Evolutionary conservation across 2,113 vertebrate genomes (phyloP).

Genomic region (Peucedramus taeniatus): DNA sequence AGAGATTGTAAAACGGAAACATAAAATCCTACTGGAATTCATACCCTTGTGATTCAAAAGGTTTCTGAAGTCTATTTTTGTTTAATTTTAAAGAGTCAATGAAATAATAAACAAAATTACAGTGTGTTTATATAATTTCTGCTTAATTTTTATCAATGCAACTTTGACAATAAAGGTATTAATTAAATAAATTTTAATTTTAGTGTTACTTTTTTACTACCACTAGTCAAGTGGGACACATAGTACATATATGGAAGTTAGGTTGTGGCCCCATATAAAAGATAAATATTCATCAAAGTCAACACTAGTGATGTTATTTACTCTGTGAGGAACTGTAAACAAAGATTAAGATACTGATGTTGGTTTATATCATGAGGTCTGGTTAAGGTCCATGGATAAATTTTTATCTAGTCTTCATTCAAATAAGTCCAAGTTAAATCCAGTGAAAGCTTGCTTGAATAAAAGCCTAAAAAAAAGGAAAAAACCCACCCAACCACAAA

Average conservation of each 20-base stretch:
- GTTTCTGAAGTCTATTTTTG: not conserved
- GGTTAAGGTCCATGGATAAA: not conserved
- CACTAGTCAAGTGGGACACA: not conserved
- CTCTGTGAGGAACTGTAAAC: not conserved
- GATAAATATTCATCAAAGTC: not conserved
- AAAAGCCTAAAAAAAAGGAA: not conserved
- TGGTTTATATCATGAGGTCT: not conserved
- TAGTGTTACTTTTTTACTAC: not conserved
- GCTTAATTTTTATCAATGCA: not conserved
- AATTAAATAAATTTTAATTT: not conserved
- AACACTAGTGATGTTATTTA: not conserved
- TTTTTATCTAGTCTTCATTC: not conserved
- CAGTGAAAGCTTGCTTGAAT: not conserved
- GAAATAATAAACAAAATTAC: not conserved
- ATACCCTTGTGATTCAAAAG: not conserved
- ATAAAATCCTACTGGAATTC: not conserved
- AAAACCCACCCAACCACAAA: accelerated
- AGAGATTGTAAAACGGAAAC: not conserved
- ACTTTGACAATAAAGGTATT: not conserved
- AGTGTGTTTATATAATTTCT: not conserved
- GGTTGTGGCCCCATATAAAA: not conserved
- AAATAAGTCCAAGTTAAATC: not conserved
- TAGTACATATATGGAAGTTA: not conserved
- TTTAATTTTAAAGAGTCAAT: not conserved
- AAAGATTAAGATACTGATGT: not conserved